phyloP scores from a whole-genome alignment of 2,113 vertebrate genomes.

The Myotis brandtii region DNA sequence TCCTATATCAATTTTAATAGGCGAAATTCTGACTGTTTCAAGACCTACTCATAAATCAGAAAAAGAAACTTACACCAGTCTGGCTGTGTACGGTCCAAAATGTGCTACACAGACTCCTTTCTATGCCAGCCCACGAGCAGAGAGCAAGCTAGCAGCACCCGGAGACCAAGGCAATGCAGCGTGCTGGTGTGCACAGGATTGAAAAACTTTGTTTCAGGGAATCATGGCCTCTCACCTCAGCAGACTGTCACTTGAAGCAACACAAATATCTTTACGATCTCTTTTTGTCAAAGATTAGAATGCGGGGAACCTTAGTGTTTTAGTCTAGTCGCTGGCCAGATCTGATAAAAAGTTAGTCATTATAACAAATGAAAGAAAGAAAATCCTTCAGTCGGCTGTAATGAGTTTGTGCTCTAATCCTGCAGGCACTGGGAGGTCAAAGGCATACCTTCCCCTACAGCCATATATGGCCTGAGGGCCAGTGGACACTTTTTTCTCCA shows the following conservation, averaged over 20 bases:
- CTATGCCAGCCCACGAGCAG: background rate
- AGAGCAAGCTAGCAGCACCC: background rate
- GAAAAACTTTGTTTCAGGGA: background rate
- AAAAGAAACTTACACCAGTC: conserved; percentile 45
- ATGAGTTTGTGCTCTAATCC: conserved; percentile 35
- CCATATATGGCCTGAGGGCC: conserved; percentile 82
- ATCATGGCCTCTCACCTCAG: background rate
- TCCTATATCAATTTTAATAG: conserved; percentile 63
- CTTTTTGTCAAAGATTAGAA: conserved; percentile 39
- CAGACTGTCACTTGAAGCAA: background rate
- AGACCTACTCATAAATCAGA: conserved; percentile 67
- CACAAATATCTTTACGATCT: background rate
- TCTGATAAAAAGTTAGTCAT: conserved; percentile 50
- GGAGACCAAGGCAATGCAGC: background rate
- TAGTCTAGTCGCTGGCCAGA: background rate
- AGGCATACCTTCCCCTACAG: conserved; percentile 78
- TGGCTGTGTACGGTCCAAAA: background rate
- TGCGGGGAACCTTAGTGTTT: background rate
- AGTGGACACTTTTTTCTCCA: conserved; percentile 74
- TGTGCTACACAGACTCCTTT: background rate
- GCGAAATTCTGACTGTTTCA: conserved; percentile 53
- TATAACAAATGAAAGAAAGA: conserved; percentile 61
- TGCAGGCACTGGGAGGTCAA: conserved; percentile 74
- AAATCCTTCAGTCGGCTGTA: conserved; percentile 33
- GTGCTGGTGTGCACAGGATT: background rate